Base-by-base conservation (phyloP, 2,797 vertebrate species). In the Tokudaia muenninki region DNA sequence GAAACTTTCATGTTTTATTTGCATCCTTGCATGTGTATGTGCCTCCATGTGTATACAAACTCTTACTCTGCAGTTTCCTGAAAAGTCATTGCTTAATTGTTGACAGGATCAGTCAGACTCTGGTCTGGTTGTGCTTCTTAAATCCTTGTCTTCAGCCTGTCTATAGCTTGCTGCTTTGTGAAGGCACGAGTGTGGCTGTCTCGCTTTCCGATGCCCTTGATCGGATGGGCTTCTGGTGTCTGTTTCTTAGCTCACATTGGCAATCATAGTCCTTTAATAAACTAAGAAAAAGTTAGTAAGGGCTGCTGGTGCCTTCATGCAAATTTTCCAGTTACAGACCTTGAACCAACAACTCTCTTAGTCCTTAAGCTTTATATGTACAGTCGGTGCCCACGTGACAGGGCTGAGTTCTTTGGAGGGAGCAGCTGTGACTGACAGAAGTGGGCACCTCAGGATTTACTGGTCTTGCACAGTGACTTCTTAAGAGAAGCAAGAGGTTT, bases 401-500 rank as follows among this genome's bases (percentile, higher is more conserved):
- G 29, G 92, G 52, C n/a, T 82, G 34, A 63, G 31, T 8, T 41
- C 2, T 50, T 87, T 21, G 37, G 83, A 61, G 44, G 94, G 70
- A 92, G 14, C 34, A 94, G 75, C 8, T 79, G 3, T 63, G 59
- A 80, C 41, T 88, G 63, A 81, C 24, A 88, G 57, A 57, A 84
- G 70, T 44, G 70, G 77, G 63, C 63, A 81, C 1, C 74, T 95
- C 47, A 65, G 41, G 17, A 80, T 88, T 88, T 34, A 80, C 61
- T 19, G 11, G 7, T 82, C 59, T 86, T 13, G 59, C 37, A 50
- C 2, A 41, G 31, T 63, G 84, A 88, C 59, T 87, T 57, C 72
- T 92, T 94, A 82, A 70, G 93, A 81, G 65, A 86, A 94, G 65
- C 91, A 74, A 70, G 75, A 86, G 24, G 1, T 74, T 91, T 97